Evolutionary conservation across 2,888 invertebrate genomes (phyloP), one percentile per base, ranked within the genome.

Genomic region (Hirudinaria manillensis): DNA sequence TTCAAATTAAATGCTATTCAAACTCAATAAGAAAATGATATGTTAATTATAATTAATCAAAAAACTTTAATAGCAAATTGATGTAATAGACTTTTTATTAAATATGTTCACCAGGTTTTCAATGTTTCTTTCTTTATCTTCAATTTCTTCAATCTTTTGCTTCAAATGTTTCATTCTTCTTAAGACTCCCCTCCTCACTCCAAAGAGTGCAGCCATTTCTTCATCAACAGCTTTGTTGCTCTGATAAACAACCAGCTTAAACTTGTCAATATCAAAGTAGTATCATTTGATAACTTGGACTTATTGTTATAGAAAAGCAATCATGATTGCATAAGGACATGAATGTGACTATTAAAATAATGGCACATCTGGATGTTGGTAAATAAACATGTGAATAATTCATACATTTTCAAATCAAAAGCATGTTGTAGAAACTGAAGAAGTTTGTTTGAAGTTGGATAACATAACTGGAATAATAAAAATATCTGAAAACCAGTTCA

Each of bases 131-230:
- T 78, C 75, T 80, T 93, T 92, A 32, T 89, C 89, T 79, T 93
- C 90, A 70, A 93, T 89, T 81, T 92, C 93, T 0, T 90, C 88
- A 83, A 93, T 90, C 82, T 91, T 90, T 32, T 78, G 78, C 70
- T 80, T 80, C 32, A 81, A 65, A 51, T 70, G 72, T 10, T 77
- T 76, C 7, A 80, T 76, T 19, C 70, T 73, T 51, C 77, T 75
- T 29, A 79, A 29, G 24, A 76, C 56, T 53, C 76, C 76, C 32
- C 56, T 53, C 24, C 72, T 73, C 66, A n/a, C 56, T n/a, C 61
- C 61, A 61, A 61, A 24, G 10, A 61, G 61, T 24, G 61, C 61
- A 21, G 61, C 7, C 19, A 19, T 61, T 16, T 61, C 61, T 10
- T 61, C 61, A 29, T 61, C 61, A 7, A 29, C 61, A 4, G 61